Evolutionary conservation across 2,888 invertebrate genomes (phyloP).

Genomic region (Drosophila lutescens): DNA sequence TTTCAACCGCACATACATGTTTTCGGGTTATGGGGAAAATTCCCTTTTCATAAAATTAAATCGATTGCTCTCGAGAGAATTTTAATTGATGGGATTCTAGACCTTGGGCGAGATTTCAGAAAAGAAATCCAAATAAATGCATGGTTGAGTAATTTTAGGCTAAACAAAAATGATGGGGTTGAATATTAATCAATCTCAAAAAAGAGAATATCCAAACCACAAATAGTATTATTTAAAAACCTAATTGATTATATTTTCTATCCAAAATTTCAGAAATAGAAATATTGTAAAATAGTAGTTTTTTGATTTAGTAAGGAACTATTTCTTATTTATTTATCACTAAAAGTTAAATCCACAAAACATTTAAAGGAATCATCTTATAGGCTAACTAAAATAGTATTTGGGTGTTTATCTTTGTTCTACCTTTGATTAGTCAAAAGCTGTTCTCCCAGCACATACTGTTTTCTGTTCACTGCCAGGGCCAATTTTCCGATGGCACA

Average conservation of each 20-base stretch:
- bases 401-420: not conserved
- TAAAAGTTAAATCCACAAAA: too few species aligned
- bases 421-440: conserved; percentile 10
- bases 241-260: too few species aligned
- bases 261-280: too few species aligned
- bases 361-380: not conserved
- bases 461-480: conserved; percentile 19
- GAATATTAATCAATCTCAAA: not conserved
- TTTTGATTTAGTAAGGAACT: too few species aligned
- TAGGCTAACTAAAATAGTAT: not conserved
- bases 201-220: too few species aligned
- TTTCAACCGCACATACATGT: conserved; percentile 6
- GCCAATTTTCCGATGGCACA: conserved; percentile 8
- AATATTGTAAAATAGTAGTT: too few species aligned
- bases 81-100: conserved; percentile 18
- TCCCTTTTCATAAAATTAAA: conserved; percentile 5
- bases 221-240: too few species aligned
- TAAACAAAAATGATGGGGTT: not conserved
- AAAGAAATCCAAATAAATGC: not conserved
- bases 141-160: not conserved
- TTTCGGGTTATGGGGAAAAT: not conserved
- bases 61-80: not conserved
- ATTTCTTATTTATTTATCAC: too few species aligned
- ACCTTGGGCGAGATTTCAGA: conserved; percentile 7
- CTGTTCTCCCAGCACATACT: conserved; percentile 8